Percentiles rank a stretch among this genome's conserved stretches.
Conservation (phyloP, 2,797 vertebrate genomes). For the Eulemur mongoz region DNA sequence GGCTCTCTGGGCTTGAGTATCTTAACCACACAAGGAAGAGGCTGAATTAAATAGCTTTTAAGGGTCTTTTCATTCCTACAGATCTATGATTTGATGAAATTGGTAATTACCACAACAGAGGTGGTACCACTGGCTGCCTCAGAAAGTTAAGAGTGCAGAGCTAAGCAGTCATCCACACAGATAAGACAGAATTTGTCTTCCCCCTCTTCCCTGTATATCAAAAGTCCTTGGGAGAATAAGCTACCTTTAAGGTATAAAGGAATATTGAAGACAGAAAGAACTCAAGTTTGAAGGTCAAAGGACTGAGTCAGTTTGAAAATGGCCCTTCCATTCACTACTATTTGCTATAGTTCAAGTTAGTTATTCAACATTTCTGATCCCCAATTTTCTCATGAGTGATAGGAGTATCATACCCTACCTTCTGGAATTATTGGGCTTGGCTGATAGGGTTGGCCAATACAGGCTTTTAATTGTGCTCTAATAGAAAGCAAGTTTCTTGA, state of each 20-base stretch:
- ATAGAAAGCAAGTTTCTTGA: constrained; percentile 10
- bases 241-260: background rate
- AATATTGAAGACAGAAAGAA: background rate
- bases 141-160: background rate
- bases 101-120: background rate
- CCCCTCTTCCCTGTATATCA: background rate
- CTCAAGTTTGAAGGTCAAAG: background rate
- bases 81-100: background rate
- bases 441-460: background rate
- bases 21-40: background rate
- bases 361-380: background rate
- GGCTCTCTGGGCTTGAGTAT: background rate
- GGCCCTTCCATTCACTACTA: background rate
- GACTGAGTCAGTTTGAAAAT: background rate
- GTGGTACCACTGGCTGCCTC: background rate
- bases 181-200: background rate
- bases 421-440: background rate
- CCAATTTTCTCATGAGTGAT: background rate
- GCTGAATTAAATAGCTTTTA: background rate
- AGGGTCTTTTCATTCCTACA: background rate
- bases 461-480: background rate
- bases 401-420: background rate
- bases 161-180: background rate
- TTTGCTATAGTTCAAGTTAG: background rate
- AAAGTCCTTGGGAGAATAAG: background rate